Evolutionary conservation across 2,888 invertebrate genomes (phyloP).

Genomic region (Ditula angustiorana): DNA sequence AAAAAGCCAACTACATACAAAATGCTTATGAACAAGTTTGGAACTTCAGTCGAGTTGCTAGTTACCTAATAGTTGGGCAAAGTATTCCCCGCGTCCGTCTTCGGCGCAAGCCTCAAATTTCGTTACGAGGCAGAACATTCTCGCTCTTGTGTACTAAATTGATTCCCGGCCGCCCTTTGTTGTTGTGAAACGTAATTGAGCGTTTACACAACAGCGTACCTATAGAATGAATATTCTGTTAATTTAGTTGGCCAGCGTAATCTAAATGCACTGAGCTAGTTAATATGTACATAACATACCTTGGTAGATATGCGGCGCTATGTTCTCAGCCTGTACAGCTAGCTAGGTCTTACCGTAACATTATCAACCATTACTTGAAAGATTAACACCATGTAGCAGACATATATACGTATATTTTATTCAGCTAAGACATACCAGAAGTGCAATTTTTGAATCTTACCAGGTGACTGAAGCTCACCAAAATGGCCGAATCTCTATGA

Average conservation of each 20-base stretch:
- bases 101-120: conserved; percentile 37
- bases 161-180: conserved; percentile 58
- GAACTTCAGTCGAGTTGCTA: conserved; percentile 22
- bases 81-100: conserved; percentile 29
- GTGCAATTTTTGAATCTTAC: too few relatives aligned
- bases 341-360: too few relatives aligned
- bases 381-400: too few relatives aligned
- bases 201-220: conserved; percentile 48
- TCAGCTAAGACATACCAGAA: too few relatives aligned
- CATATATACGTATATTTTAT: too few relatives aligned
- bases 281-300: conserved; percentile 18
- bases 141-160: conserved; percentile 56
- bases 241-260: conserved; percentile 49
- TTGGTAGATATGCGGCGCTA: background rate
- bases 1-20: background rate
- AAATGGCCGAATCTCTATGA: too few relatives aligned
- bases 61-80: conserved; percentile 34
- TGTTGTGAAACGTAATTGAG: conserved; percentile 55
- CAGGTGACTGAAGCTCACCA: too few relatives aligned
- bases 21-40: conserved; percentile 28
- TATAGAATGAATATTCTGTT: conserved; percentile 55
- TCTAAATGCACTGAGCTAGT: conserved; percentile 29
- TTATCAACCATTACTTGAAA: too few relatives aligned
- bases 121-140: conserved; percentile 34
- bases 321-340: too few relatives aligned